Base-by-base conservation (phyloP, 2,113 vertebrate genomes). In the Paralichthys olivaceus region DNA sequence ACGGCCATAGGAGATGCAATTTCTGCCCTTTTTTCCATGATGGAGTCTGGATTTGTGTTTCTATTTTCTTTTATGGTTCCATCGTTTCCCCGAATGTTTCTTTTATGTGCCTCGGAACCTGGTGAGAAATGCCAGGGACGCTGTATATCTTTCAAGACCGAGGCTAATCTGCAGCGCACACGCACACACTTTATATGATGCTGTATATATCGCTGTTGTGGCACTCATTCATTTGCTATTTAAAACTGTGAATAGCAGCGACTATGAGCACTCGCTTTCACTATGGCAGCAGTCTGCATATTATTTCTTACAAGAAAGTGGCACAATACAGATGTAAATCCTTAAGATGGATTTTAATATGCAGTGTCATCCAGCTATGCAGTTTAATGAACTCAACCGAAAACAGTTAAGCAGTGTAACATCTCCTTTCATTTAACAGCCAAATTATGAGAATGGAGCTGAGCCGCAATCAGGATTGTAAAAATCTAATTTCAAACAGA, bases 41-140 rank as follows among this genome's bases (percentile, higher is more conserved):
- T 84, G 82, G 73, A 88, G 85, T 76, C 76, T 79, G 77, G 79
- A 88, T 91, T 89, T 89, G 87, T 88, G 77, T 88, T 91, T 90
- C 83, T 69, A 86, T 92, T 91, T 89, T 85, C 76, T 90, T 90
- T 90, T 89, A 92, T 72, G 88, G 85, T 59, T 56, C 72, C 77
- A 77, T 83, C 80, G 66, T 91, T 92, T 86, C 81, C 86, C 83
- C 81, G 82, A 88, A 79, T 45, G 85, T 86, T 84, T 85, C 78
- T 85, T 90, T 88, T 85, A 89, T 89, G 84, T 70, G 74, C 75
- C 79, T 85, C 64, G 34, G 81, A 89, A 89, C 72, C 72, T 32
- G 72, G 73, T 82, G 79, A 84, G 77, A 91, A 87, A 83, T 69
- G 76, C 75, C 19, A 51, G 72, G 51, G 74, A 56, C 7, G 64